Conservation (phyloP, 2,888 invertebrate species). For the Pyrrhia umbra region DNA sequence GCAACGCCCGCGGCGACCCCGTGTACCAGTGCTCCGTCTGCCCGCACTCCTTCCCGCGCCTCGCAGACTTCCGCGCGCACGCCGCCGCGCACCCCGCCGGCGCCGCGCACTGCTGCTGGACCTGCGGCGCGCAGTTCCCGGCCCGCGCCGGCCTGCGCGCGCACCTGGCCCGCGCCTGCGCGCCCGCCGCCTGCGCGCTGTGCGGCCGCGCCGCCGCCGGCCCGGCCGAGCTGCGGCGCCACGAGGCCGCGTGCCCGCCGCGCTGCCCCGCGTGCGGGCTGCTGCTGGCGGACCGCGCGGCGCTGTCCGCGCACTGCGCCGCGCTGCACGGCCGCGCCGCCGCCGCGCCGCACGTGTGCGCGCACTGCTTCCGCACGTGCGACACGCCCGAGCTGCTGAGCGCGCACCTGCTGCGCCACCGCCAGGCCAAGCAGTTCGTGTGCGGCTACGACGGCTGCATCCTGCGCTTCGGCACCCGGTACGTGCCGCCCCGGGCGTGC, state of each 20-base stretch:
- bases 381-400: conserved; percentile 66
- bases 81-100: conserved; percentile 72
- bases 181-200: conserved; percentile 69
- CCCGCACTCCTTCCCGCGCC: conserved; percentile 78
- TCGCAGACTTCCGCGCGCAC: conserved; percentile 77
- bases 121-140: conserved; percentile 82
- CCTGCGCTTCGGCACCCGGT: conserved; percentile 81
- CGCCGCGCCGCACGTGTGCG: conserved; percentile 70
- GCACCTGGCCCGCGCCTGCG: conserved; percentile 67
- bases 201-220: conserved; percentile 63
- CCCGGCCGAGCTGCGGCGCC: conserved; percentile 37
- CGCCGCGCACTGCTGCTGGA: conserved; percentile 83
- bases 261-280: conserved; percentile 58
- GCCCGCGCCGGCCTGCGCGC: conserved; percentile 65
- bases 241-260: conserved; percentile 39
- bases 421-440: conserved; percentile 79
- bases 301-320: conserved; percentile 65
- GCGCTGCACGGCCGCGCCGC: conserved; percentile 55
- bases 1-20: conserved; percentile 78
- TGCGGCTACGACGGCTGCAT: conserved; percentile 86
- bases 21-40: conserved; percentile 86
- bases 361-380: conserved; percentile 71
- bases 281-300: conserved; percentile 59
- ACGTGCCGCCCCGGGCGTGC: not conserved
- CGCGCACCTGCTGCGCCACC: conserved; percentile 79